phyloP scores from a whole-genome alignment of 2,888 invertebrate species.

The Thera obeliscata region DNA sequence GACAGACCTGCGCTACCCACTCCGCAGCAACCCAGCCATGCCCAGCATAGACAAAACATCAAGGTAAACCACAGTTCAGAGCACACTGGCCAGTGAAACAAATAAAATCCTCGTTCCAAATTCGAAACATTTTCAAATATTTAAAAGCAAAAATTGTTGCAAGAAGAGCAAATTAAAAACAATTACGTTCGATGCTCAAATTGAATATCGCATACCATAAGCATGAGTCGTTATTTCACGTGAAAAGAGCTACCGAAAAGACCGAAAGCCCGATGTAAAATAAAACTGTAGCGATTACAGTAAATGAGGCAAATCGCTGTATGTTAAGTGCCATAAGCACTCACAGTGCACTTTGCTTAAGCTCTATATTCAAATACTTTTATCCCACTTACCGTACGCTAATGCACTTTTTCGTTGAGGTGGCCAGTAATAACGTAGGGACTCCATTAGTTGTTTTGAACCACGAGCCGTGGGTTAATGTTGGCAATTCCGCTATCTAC shows the following conservation, averaged over 20 bases:
- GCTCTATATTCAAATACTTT: conserved; percentile 81
- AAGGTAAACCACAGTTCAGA: conserved; percentile 37
- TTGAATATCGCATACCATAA: conserved; percentile 56
- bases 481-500: conserved; percentile 56
- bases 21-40: conserved; percentile 6
- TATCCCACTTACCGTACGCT: conserved; percentile 76
- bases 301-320: conserved; percentile 73
- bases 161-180: conserved; percentile 53
- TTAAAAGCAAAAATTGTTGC: conserved; percentile 39
- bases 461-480: conserved; percentile 59
- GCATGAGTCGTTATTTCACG: conserved; percentile 54
- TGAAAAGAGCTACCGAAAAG: conserved; percentile 49
- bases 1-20: conserved; percentile 47
- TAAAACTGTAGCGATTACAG: conserved; percentile 70
- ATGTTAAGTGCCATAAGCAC: conserved; percentile 76
- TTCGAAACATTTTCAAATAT: conserved; percentile 41
- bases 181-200: conserved; percentile 51
- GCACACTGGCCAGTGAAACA: conserved; percentile 39
- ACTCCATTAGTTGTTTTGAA: conserved; percentile 74
- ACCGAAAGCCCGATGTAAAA: conserved; percentile 48
- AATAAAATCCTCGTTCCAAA: conserved; percentile 41
- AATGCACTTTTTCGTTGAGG: conserved; percentile 80
- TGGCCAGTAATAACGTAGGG: conserved; percentile 73
- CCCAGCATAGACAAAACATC: conserved; percentile 36
- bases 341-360: conserved; percentile 75